Percentiles rank a stretch among this genome's conserved stretches.
phyloP scores from a whole-genome alignment of 2,888 invertebrate species.

The Cyclophora albipunctata region DNA sequence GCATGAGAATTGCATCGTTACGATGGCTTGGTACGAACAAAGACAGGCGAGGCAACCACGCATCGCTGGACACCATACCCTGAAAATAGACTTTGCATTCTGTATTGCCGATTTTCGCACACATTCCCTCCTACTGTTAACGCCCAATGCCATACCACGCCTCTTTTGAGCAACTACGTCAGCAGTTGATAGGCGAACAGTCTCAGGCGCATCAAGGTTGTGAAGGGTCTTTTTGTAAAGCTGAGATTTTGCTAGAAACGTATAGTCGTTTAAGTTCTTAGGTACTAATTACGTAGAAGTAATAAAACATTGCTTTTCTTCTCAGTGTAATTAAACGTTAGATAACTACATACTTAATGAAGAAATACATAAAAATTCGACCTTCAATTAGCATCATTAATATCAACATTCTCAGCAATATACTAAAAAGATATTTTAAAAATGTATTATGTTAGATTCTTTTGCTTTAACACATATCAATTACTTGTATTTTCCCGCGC shows the following conservation, averaged over 20 bases:
- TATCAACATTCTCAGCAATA: background rate
- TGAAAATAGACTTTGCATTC: conserved; percentile 31
- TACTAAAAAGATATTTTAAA: too few species aligned
- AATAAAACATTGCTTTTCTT: too few species aligned
- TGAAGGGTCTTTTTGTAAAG: too few species aligned
- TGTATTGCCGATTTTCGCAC: conserved; percentile 19
- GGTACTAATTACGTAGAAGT: too few species aligned
- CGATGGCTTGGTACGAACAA: conserved; percentile 66
- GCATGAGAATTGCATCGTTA: conserved; percentile 60
- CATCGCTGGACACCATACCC: conserved; percentile 45
- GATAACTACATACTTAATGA: too few species aligned
- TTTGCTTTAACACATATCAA: conserved; percentile 19
- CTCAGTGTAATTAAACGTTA: too few species aligned
- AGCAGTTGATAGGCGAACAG: background rate
- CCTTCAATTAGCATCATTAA: conserved; percentile 46
- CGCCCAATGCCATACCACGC: conserved; percentile 25
- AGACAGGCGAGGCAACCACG: conserved; percentile 62
- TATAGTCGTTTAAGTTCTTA: too few species aligned
- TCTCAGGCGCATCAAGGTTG: too few species aligned
- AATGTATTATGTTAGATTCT: too few species aligned
- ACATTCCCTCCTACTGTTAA: conserved; percentile 22
- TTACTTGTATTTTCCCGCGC: conserved; percentile 46
- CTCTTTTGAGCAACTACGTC: background rate
- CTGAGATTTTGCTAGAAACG: too few species aligned
- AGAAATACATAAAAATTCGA: conserved; percentile 1